phyloP scores from a whole-genome alignment of 1,140 invertebrate species.

The Chymomyza costata region DNA sequence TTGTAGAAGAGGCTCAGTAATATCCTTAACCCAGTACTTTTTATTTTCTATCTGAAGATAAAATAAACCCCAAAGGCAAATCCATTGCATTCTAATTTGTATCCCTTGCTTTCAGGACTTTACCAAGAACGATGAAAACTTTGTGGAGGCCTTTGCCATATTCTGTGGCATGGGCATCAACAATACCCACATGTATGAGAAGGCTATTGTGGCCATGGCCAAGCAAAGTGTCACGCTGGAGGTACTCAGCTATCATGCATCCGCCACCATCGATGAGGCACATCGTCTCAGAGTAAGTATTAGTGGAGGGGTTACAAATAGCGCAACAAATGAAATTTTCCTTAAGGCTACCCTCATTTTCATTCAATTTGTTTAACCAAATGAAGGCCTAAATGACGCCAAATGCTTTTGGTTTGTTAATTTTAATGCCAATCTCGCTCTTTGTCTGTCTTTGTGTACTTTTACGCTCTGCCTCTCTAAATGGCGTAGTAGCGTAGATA shows the following conservation, averaged over 20 bases:
- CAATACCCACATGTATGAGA: slow-evolving; percentile 98
- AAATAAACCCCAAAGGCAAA: not conserved
- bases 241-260: slow-evolving; percentile 96
- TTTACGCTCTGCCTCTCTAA: too few species aligned
- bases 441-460: slow-evolving; percentile 27
- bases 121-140: slow-evolving; percentile 94
- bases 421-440: slow-evolving; percentile 28
- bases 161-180: slow-evolving; percentile 99
- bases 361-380: slow-evolving; percentile 49
- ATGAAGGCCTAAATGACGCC: slow-evolving; percentile 24
- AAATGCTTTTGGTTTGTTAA: slow-evolving; percentile 3
- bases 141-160: slow-evolving; percentile 96
- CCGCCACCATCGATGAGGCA: slow-evolving; percentile 92
- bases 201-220: slow-evolving; percentile 92
- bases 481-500: too few species aligned
- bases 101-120: slow-evolving; percentile 76
- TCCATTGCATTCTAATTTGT: too few species aligned
- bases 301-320: not conserved
- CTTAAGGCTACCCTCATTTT: slow-evolving; percentile 47
- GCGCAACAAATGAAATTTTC: slow-evolving; percentile 44
- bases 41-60: not conserved
- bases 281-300: slow-evolving; percentile 85
- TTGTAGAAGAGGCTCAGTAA: too few species aligned
- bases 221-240: slow-evolving; percentile 97
- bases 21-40: not conserved